Percentiles rank a stretch among this genome's conserved stretches.
These are phyloP conservation scores for Mormyrus hasselquistii DNA, from an alignment of 2,797 vertebrate species.

Conservation along the genomic window DNA sequence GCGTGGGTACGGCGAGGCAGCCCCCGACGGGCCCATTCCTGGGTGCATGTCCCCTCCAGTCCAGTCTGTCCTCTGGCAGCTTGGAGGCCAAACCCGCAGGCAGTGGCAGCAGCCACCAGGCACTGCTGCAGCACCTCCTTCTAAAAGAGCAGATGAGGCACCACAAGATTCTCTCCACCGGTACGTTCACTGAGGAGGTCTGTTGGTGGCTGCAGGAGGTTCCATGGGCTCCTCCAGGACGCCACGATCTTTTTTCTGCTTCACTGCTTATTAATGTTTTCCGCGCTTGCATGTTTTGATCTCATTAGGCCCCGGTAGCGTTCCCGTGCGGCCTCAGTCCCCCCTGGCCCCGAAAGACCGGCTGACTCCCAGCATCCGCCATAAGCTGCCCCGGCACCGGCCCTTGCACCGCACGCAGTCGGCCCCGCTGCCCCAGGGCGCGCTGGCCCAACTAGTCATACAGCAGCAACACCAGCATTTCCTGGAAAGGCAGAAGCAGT, in stretches of 20 bases:
- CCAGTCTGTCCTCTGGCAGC: constrained; percentile 58
- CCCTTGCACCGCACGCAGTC: constrained; percentile 95
- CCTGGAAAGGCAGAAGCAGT: constrained; percentile 96
- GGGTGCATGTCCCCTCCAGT: constrained; percentile 69
- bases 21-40: constrained; percentile 76
- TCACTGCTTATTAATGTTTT: background rate
- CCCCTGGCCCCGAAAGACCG: constrained; percentile 84
- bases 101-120: constrained; percentile 93
- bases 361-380: constrained; percentile 67
- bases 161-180: constrained; percentile 85
- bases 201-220: background rate
- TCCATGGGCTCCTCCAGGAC: background rate
- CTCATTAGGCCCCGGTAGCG: constrained; percentile 63
- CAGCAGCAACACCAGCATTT: constrained; percentile 98
- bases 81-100: constrained; percentile 86
- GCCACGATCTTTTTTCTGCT: background rate
- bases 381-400: constrained; percentile 89
- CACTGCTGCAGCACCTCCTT: constrained; percentile 91
- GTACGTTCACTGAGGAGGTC: constrained; percentile 54
- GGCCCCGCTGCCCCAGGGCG: constrained; percentile 91
- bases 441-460: constrained; percentile 92
- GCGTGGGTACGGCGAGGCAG: constrained; percentile 59
- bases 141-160: constrained; percentile 95
- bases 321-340: constrained; percentile 82
- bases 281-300: background rate